phyloP scores from a whole-genome alignment of 2,113 vertebrate genomes.

The Hylia prasina region DNA sequence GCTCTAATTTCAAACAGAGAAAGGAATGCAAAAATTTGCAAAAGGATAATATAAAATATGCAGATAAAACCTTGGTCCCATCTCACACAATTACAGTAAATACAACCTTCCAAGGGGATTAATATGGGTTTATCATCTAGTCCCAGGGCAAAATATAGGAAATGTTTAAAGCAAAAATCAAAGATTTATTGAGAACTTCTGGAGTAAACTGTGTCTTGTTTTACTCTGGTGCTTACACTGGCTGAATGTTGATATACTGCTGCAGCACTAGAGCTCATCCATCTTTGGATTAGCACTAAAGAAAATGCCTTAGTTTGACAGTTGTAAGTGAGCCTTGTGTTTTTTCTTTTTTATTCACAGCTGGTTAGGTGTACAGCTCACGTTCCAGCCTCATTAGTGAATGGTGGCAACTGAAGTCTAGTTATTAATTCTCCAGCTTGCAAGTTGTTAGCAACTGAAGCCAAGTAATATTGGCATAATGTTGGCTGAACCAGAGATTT shows the following conservation, averaged over 20 bases:
- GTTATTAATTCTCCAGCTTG: conserved; percentile 47
- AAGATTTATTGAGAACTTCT: neutral
- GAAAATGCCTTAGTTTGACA: conserved; percentile 11
- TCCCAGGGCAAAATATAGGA: neutral
- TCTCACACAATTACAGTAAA: neutral
- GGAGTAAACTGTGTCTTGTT: neutral
- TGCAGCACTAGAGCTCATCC: neutral
- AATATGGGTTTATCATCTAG: neutral
- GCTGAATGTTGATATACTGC: neutral
- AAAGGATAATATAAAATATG: neutral
- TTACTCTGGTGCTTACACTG: neutral
- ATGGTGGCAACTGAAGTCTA: conserved; percentile 9
- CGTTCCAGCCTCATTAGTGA: conserved; percentile 35
- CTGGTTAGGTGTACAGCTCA: conserved; percentile 33
- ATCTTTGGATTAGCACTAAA: conserved; percentile 2
- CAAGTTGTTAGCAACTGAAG: conserved; percentile 16
- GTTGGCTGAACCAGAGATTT: neutral
- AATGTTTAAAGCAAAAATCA: neutral
- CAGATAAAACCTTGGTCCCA: neutral
- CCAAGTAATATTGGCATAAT: neutral
- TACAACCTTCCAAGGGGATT: neutral
- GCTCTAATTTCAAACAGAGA: neutral
- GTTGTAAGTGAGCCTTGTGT: conserved; percentile 4
- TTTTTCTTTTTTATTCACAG: conserved; percentile 7
- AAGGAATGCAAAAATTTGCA: neutral